A percentile compares a stretch with the other conserved stretches of the same genome.
phyloP scores from a whole-genome alignment of 2,888 invertebrate species.

The Thymelicus acteon region DNA sequence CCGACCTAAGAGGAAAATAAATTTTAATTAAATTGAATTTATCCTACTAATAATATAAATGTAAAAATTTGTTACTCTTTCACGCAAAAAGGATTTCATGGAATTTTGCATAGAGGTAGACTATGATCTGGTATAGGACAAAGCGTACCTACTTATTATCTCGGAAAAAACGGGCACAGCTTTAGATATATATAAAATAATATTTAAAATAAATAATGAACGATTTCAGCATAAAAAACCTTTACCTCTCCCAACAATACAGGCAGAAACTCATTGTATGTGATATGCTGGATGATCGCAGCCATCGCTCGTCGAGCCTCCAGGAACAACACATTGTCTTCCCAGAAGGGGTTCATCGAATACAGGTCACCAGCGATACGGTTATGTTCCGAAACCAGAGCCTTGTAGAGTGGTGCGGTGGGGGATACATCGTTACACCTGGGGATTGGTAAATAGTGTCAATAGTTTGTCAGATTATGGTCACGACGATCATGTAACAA shows the following conservation, averaged over 20 bases:
- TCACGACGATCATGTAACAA: no score
- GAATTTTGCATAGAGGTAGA: no score
- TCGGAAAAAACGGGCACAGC: no score
- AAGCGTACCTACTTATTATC: no score
- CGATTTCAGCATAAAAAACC: background rate
- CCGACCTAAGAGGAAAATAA: slow-evolving; percentile 74
- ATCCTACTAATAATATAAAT: no score
- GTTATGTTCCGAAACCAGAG: slow-evolving; percentile 91
- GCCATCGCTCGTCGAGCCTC: slow-evolving; percentile 90
- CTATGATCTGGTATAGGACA: no score
- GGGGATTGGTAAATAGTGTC: slow-evolving; percentile 26
- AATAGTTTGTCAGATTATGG: no score
- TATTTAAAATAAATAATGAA: no score
- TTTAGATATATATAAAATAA: no score
- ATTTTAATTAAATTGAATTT: no score
- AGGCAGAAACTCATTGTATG: slow-evolving; percentile 92
- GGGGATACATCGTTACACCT: slow-evolving; percentile 87
- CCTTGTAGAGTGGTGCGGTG: slow-evolving; percentile 89
- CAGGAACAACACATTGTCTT: slow-evolving; percentile 90
- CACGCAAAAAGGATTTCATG: no score
- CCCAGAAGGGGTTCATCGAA: slow-evolving; percentile 91
- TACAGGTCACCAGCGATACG: slow-evolving; percentile 89
- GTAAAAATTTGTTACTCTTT: no score
- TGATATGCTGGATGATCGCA: slow-evolving; percentile 93
- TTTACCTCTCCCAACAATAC: slow-evolving; percentile 90